Conservation (phyloP, 37 sponge, comb jelly and placozoan genomes). For the Geodia barretti region DNA sequence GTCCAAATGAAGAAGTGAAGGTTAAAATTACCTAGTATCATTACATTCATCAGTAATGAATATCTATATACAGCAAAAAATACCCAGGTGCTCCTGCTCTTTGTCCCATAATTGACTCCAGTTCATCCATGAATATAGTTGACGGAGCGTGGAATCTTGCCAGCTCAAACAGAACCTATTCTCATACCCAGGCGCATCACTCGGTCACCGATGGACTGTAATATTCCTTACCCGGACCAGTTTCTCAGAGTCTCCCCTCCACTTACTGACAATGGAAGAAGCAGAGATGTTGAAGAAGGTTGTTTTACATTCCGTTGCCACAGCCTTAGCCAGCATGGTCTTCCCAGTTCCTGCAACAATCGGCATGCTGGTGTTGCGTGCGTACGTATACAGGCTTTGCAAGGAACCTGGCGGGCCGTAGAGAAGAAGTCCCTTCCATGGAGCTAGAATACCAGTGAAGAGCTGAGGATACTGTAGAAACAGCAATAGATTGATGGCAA, state of each 20-base stretch:
- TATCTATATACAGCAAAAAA: neutral
- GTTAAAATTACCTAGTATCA: no score
- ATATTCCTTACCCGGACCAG: constrained; percentile 73
- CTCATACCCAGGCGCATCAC: neutral
- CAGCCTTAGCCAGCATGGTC: constrained; percentile 98
- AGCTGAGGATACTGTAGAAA: constrained; percentile 89
- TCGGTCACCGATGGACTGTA: neutral
- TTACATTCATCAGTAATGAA: no score
- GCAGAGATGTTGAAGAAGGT: constrained; percentile 99
- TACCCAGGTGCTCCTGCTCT: constrained; percentile 82
- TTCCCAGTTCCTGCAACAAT: constrained; percentile 88
- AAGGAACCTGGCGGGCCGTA: constrained; percentile 98
- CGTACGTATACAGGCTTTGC: neutral
- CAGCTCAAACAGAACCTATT: constrained; percentile 92
- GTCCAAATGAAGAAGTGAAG: no score
- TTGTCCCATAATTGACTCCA: constrained; percentile 97
- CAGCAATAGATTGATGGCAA: no score
- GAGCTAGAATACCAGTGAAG: constrained; percentile 97
- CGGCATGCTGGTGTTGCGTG: neutral
- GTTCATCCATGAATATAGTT: constrained; percentile 98
- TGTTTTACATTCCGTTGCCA: constrained; percentile 98
- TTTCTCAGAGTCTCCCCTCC: constrained; percentile 99
- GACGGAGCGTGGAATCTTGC: constrained; percentile 98
- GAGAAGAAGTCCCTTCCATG: constrained; percentile 98
- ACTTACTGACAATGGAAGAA: constrained; percentile 97